Percentiles rank a stretch among this genome's conserved stretches.
Evolutionary conservation across 23 tunicate species (phyloP).

Genomic region (Oikopleura vanhoeffeni): DNA sequence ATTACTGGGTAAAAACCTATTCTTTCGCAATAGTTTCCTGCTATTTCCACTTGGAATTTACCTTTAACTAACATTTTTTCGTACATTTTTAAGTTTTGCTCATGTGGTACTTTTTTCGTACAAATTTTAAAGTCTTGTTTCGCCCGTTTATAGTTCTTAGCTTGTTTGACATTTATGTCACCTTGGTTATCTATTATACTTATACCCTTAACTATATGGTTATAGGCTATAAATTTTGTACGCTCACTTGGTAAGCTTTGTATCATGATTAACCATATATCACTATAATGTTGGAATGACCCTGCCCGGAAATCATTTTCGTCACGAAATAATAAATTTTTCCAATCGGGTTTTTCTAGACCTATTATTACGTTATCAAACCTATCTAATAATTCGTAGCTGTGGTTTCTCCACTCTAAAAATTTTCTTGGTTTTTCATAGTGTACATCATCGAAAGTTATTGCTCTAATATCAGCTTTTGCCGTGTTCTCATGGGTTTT

Average conservation of each 20-base stretch:
- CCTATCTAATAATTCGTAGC: not conserved
- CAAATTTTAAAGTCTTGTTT: too few species aligned
- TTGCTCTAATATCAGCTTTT: not conserved
- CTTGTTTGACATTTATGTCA: not conserved
- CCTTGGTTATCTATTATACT: not conserved
- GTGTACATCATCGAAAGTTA: not conserved
- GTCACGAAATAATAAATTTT: not conserved
- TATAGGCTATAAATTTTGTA: not conserved
- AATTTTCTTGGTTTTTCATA: not conserved
- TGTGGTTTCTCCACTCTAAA: not conserved
- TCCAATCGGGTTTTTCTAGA: not conserved
- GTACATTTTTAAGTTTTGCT: too few species aligned
- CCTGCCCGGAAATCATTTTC: not conserved
- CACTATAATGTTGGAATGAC: not conserved
- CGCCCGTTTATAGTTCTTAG: too few species aligned
- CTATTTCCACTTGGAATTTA: too few species aligned
- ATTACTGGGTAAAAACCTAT: not conserved
- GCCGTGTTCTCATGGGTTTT: not conserved
- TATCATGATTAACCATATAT: not conserved
- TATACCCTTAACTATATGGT: not conserved
- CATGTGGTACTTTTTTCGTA: too few species aligned
- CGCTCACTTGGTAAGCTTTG: not conserved
- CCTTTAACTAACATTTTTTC: too few species aligned
- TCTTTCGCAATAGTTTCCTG: too few species aligned
- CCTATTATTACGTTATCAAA: not conserved